Conservation (phyloP, 2,113 vertebrate species). For the Phainopepla nitens region DNA sequence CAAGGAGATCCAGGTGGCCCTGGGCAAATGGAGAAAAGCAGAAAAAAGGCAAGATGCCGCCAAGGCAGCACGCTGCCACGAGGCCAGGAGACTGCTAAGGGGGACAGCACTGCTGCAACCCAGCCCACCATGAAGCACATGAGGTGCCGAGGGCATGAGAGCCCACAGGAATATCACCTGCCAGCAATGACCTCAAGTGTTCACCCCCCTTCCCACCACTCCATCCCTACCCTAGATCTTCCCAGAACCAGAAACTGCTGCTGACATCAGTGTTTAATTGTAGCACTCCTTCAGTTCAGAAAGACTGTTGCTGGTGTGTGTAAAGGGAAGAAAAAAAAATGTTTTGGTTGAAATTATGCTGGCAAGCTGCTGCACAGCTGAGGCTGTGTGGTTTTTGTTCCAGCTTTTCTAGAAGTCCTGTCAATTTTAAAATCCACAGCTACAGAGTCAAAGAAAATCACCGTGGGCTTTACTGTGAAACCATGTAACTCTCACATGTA, state of each 20-base stretch:
- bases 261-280: neutral
- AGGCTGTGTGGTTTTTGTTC: neutral
- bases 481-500: neutral
- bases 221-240: neutral
- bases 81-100: accelerated
- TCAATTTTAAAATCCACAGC: neutral
- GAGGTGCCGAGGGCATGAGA: accelerated
- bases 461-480: neutral
- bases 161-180: neutral
- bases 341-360: neutral
- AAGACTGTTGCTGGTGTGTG: neutral
- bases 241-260: neutral
- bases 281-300: neutral
- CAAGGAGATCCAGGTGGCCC: neutral
- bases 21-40: neutral
- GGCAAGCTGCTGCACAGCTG: neutral
- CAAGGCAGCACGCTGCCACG: accelerated
- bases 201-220: neutral
- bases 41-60: neutral
- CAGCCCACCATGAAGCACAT: accelerated
- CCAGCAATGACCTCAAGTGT: neutral
- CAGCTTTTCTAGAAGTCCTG: neutral
- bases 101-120: neutral
- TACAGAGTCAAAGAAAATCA: neutral
- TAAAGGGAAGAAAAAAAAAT: neutral